phyloP scores from a whole-genome alignment of 64 coral and sea anemone genomes.

The Stichodactyla helianthus region DNA sequence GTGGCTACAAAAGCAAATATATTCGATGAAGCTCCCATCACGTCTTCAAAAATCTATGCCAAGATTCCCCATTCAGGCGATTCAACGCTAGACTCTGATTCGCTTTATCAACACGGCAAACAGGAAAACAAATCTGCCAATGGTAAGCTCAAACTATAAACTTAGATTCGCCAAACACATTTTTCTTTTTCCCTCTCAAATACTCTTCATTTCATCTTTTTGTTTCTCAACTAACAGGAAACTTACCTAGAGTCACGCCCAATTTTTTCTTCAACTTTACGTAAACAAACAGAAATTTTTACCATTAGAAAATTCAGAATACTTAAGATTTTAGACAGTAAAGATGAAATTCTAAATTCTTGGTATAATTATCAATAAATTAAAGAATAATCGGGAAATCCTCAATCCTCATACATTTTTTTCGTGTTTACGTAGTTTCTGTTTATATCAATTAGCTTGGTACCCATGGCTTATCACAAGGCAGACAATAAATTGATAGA shows the following conservation, averaged over 20 bases:
- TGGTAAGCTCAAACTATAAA: background rate
- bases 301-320: too few relatives aligned
- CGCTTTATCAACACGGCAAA: conserved; percentile 2
- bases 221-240: background rate
- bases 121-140: background rate
- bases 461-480: background rate
- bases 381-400: background rate
- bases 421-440: background rate
- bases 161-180: background rate
- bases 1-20: background rate
- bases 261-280: background rate
- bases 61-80: background rate
- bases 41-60: background rate
- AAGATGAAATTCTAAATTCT: background rate
- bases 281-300: too few relatives aligned
- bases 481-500: background rate
- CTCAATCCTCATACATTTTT: background rate
- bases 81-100: conserved; percentile 2
- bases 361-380: background rate
- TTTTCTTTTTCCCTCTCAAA: background rate
- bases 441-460: background rate
- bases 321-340: too few relatives aligned
- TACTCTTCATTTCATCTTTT: background rate
- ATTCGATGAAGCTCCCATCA: background rate
- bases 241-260: background rate